Conservation (phyloP, 2,797 vertebrate species). For the Austrolebias charrua region DNA sequence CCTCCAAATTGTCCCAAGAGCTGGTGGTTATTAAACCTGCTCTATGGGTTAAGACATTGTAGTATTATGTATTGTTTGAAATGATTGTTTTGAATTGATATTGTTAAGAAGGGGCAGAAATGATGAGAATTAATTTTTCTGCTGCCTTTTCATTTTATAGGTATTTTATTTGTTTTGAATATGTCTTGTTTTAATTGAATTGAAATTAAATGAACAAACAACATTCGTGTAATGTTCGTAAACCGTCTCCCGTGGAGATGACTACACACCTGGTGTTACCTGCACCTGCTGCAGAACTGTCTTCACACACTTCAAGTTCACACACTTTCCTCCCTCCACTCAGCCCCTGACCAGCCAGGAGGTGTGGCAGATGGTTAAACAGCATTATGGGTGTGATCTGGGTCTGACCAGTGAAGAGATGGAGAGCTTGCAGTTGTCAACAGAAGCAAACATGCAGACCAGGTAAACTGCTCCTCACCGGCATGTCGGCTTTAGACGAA, state of each 20-base stretch:
- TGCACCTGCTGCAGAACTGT: background rate
- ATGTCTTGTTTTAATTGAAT: too few species aligned
- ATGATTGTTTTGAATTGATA: too few species aligned
- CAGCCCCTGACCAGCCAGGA: conserved; percentile 83
- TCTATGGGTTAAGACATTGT: conserved; percentile 19
- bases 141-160: too few species aligned
- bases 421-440: conserved; percentile 81
- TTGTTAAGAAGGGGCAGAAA: too few species aligned
- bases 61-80: too few species aligned
- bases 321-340: background rate
- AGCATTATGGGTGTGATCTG: conserved; percentile 92
- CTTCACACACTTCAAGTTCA: too few species aligned
- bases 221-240: conserved; percentile 1
- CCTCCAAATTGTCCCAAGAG: too few species aligned
- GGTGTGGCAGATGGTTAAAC: conserved; percentile 91
- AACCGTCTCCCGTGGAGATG: conserved; percentile 25
- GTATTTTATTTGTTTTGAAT: too few species aligned
- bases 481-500: too few species aligned
- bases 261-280: conserved; percentile 1
- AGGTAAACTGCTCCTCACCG: conserved; percentile 72
- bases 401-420: conserved; percentile 93
- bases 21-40: background rate
- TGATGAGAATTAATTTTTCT: too few species aligned
- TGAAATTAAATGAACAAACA: too few species aligned
- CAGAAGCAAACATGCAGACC: conserved; percentile 80